phyloP scores from a whole-genome alignment of 2,888 invertebrate species.

The Cheilosia urbana region DNA sequence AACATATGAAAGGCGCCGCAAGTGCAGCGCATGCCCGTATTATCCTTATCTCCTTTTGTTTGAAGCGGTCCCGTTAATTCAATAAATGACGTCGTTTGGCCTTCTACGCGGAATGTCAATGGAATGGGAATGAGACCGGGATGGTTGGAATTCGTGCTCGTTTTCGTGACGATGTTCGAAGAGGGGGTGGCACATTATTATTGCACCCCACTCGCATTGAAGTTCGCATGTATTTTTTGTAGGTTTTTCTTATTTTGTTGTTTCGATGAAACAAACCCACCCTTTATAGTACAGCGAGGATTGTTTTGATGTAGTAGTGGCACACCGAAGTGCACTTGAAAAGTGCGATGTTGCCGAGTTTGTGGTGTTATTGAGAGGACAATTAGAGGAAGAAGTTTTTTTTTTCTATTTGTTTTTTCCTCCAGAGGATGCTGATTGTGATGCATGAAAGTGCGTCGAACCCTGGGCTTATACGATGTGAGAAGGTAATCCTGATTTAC shows the following conservation, averaged over 20 bases:
- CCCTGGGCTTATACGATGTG: slow-evolving; percentile 11
- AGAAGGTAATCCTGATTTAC: not conserved
- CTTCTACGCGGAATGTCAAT: slow-evolving; percentile 47
- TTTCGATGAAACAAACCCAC: slow-evolving; percentile 25
- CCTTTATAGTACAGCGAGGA: not conserved
- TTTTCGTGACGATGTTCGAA: slow-evolving; percentile 68
- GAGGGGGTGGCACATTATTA: slow-evolving; percentile 50
- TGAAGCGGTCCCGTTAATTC: slow-evolving; percentile 59
- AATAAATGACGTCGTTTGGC: slow-evolving; percentile 71
- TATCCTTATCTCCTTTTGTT: slow-evolving; percentile 68
- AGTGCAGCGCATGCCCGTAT: slow-evolving; percentile 65
- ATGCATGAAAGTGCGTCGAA: slow-evolving; percentile 59
- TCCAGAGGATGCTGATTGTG: slow-evolving; percentile 9
- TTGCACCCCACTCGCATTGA: slow-evolving; percentile 37
- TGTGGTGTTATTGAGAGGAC: slow-evolving; percentile 56
- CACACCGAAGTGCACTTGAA: slow-evolving; percentile 65
- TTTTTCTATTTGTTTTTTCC: slow-evolving; percentile 17
- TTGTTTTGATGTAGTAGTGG: slow-evolving; percentile 25
- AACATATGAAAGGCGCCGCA: slow-evolving; percentile 68
- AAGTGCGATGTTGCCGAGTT: slow-evolving; percentile 72
- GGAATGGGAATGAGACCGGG: not conserved
- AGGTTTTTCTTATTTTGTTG: not conserved
- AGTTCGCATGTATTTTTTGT: slow-evolving; percentile 14
- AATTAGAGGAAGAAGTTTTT: slow-evolving; percentile 9
- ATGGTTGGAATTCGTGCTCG: slow-evolving; percentile 38